A percentile compares a stretch with the other conserved stretches of the same genome.
Conservation (phyloP, 2,888 invertebrate genomes). For the Catocala sponsa region DNA sequence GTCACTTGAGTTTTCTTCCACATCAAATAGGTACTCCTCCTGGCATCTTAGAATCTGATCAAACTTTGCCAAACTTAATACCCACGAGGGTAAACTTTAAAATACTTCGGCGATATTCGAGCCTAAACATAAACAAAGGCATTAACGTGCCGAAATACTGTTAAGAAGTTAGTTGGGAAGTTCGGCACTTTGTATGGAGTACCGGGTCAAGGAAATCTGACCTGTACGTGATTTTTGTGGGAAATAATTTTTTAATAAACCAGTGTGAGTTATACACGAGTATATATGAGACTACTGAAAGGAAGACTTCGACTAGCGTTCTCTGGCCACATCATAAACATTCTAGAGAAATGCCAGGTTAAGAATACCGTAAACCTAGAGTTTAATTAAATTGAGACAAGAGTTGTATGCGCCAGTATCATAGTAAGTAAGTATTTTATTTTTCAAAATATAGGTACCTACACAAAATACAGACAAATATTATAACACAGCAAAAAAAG, state of each 20-base stretch:
- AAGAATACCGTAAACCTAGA: no score
- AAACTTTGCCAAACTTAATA: slow-evolving; percentile 36
- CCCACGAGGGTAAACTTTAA: slow-evolving; percentile 42
- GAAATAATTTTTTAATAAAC: slow-evolving; percentile 35
- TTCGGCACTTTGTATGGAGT: slow-evolving; percentile 41
- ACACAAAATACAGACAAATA: no score
- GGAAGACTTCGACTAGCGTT: no score
- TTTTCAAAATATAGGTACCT: no score
- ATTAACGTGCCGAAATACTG: slow-evolving; percentile 50
- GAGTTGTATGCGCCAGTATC: no score
- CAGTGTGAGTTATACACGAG: slow-evolving; percentile 14
- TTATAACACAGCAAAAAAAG: no score
- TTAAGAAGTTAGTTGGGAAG: slow-evolving; percentile 54
- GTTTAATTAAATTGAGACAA: no score
- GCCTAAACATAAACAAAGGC: slow-evolving; percentile 51
- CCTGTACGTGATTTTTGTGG: slow-evolving; percentile 50
- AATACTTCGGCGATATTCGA: slow-evolving; percentile 48
- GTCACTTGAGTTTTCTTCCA: slow-evolving; percentile 13
- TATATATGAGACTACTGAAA: no score
- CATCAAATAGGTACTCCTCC: slow-evolving; percentile 13
- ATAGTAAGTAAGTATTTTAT: no score
- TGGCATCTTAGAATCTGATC: slow-evolving; percentile 25
- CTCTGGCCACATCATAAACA: no score
- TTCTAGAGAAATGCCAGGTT: no score
- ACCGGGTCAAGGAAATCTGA: slow-evolving; percentile 40